Evolutionary conservation across 2,797 vertebrate genomes (phyloP).

Genomic region (Tapera naevia): DNA sequence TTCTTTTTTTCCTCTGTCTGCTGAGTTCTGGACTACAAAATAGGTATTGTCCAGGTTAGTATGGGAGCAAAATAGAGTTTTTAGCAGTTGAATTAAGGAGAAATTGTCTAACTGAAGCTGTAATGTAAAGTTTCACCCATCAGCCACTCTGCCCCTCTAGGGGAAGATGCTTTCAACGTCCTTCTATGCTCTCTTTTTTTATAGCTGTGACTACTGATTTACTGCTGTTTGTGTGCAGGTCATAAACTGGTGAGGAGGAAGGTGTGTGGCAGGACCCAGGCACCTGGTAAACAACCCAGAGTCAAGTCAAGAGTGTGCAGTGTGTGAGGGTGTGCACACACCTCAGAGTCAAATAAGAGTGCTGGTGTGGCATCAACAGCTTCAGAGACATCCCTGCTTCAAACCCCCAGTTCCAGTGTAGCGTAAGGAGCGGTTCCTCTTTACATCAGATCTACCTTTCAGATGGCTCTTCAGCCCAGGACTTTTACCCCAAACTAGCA

Average conservation of each 20-base stretch:
- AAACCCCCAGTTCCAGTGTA: not conserved
- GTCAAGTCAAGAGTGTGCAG: too few species aligned
- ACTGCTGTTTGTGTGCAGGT: not conserved
- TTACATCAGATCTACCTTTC: not conserved
- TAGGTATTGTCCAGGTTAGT: not conserved
- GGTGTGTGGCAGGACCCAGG: accelerated
- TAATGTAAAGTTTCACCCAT: not conserved
- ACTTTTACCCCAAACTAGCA: not conserved
- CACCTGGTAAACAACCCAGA: accelerated
- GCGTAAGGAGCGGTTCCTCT: accelerated
- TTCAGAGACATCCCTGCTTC: not conserved
- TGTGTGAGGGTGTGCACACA: too few species aligned
- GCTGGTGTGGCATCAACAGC: not conserved
- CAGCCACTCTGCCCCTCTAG: not conserved
- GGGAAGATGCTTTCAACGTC: not conserved
- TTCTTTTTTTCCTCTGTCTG: not conserved
- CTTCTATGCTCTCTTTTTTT: not conserved
- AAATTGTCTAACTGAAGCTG: not conserved
- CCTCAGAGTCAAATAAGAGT: too few species aligned
- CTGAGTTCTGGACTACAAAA: not conserved
- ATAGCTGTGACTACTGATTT: not conserved
- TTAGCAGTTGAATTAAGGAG: not conserved
- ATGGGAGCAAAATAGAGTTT: accelerated
- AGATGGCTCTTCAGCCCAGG: accelerated
- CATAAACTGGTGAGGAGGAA: not conserved